Conservation (phyloP, 2,113 vertebrate species). For the Nerophis ophidion region DNA sequence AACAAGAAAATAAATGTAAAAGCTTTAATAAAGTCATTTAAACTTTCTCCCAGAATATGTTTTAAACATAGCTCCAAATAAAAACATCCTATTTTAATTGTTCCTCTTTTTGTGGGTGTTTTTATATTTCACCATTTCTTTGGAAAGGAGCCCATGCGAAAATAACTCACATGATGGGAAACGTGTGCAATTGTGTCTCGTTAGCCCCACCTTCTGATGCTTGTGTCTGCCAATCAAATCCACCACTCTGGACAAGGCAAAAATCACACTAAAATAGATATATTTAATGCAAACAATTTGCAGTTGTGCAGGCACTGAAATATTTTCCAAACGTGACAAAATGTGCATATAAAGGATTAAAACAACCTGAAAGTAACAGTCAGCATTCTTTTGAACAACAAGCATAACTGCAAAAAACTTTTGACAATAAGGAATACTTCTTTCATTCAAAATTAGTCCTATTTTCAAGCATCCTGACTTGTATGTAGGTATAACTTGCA, state of each 20-base stretch:
- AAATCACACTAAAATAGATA: background rate
- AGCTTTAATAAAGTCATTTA: too few relatives aligned
- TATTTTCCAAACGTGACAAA: slow-evolving; percentile 3
- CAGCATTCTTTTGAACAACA: background rate
- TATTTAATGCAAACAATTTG: too few relatives aligned
- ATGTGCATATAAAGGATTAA: background rate
- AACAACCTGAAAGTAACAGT: background rate
- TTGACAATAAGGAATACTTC: too few relatives aligned
- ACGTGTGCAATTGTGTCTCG: too few relatives aligned
- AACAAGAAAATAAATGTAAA: too few relatives aligned
- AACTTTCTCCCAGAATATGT: too few relatives aligned
- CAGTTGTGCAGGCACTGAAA: too few relatives aligned
- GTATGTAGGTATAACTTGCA: background rate
- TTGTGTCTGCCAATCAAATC: background rate
- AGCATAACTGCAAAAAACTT: background rate
- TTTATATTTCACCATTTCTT: background rate
- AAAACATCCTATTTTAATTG: slow-evolving; percentile 17
- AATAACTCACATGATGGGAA: background rate
- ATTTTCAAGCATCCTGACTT: background rate
- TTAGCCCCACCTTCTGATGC: too few relatives aligned
- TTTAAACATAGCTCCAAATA: too few relatives aligned
- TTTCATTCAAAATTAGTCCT: background rate
- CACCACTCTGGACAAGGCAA: background rate
- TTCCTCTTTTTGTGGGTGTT: background rate
- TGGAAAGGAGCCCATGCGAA: background rate